Conservation (phyloP, 1,140 invertebrate genomes). For the Sipha flava region DNA sequence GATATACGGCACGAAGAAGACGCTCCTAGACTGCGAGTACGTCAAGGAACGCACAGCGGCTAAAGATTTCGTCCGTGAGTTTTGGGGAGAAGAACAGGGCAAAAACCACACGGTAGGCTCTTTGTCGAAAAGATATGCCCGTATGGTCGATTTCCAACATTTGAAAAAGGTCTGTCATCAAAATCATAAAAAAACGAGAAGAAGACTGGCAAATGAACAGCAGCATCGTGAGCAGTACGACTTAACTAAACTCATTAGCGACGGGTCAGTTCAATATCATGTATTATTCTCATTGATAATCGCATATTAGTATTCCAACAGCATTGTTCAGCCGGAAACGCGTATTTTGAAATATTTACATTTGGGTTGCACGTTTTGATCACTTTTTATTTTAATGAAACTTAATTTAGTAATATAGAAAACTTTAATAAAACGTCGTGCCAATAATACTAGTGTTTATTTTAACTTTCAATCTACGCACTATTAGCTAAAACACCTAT, state of each 20-base stretch:
- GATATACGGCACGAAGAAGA: constrained; percentile 52
- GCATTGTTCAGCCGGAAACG: too few species aligned
- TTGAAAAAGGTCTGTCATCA: constrained; percentile 33
- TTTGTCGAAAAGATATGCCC: constrained; percentile 42
- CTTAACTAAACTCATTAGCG: not conserved
- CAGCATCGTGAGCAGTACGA: not conserved
- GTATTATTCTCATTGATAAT: too few species aligned
- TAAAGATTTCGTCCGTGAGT: constrained; percentile 49
- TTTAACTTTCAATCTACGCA: too few species aligned
- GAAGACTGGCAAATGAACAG: not conserved
- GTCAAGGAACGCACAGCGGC: constrained; percentile 47
- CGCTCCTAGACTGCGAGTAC: constrained; percentile 58
- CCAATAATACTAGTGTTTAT: too few species aligned
- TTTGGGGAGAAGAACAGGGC: constrained; percentile 48
- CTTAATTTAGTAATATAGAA: too few species aligned
- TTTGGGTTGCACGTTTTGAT: too few species aligned
- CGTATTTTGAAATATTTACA: too few species aligned
- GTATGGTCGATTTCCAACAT: constrained; percentile 41
- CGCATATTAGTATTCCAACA: too few species aligned
- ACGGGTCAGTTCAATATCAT: constrained; percentile 6
- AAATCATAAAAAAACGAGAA: constrained; percentile 33
- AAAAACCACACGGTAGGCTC: constrained; percentile 46
- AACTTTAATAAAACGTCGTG: too few species aligned
- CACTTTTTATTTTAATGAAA: too few species aligned
- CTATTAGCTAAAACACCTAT: too few species aligned